Conservation (phyloP, 2,113 vertebrate genomes). For the Riparia riparia region DNA sequence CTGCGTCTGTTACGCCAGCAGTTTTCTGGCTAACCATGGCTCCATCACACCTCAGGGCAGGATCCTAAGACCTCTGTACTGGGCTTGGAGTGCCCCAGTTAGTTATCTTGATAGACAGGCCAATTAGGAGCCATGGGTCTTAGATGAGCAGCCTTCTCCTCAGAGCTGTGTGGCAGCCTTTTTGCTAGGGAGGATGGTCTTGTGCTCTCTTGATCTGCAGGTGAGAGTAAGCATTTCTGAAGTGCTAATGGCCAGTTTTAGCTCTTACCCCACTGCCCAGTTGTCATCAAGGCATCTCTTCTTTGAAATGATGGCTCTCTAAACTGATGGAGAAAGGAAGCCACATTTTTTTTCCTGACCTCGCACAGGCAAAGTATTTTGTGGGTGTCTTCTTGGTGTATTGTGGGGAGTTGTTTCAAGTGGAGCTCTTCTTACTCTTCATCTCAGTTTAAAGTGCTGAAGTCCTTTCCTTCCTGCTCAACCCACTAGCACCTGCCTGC, state of each 20-base stretch:
- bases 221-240: not conserved
- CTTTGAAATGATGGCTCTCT: not conserved
- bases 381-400: not conserved
- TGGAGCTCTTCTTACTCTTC: not conserved
- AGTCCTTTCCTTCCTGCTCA: not conserved
- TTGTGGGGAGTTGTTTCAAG: not conserved
- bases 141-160: not conserved
- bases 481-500: not conserved
- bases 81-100: not conserved
- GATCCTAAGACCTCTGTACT: not conserved
- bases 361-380: rapidly evolving
- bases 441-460: not conserved
- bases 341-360: not conserved
- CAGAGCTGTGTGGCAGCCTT: not conserved
- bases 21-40: not conserved
- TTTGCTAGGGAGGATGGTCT: not conserved
- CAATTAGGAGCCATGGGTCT: not conserved
- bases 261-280: not conserved
- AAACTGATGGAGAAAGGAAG: not conserved
- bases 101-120: not conserved
- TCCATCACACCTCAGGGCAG: not conserved
- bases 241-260: not conserved
- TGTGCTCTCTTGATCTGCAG: not conserved
- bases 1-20: not conserved
- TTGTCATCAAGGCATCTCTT: not conserved